These are phyloP conservation scores for Spinus pinus DNA, from an alignment of 2,797 vertebrate species.

Conservation along the genomic window DNA sequence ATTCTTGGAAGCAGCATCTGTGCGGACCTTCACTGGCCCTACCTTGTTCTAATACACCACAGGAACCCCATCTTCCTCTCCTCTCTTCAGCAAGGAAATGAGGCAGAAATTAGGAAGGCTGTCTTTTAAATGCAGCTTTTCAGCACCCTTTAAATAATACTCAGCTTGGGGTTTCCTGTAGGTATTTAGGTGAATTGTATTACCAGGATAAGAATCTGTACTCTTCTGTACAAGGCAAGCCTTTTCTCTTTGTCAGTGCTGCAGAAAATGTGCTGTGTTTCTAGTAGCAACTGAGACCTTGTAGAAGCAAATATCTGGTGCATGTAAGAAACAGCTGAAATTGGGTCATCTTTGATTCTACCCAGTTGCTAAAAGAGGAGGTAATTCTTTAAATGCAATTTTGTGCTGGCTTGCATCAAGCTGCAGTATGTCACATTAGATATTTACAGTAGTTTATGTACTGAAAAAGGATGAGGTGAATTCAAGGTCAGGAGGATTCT, in stretches of 20 bases:
- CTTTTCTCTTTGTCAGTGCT: neutral
- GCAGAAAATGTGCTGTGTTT: neutral
- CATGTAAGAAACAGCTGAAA: neutral
- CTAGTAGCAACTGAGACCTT: neutral
- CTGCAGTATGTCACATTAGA: constrained; percentile 49
- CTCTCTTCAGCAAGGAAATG: neutral
- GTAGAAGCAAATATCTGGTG: constrained; percentile 10
- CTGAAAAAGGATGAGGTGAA: constrained; percentile 64
- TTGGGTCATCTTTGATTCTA: constrained; percentile 4
- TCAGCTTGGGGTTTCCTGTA: neutral
- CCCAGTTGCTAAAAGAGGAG: constrained; percentile 10
- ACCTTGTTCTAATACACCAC: neutral
- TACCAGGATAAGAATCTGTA: neutral
- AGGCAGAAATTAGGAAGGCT: neutral
- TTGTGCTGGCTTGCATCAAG: constrained; percentile 63
- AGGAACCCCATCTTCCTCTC: neutral
- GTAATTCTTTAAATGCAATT: constrained; percentile 38
- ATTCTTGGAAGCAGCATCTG: neutral
- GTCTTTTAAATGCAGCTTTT: neutral
- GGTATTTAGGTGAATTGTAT: neutral
- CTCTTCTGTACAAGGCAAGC: neutral
- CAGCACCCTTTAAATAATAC: neutral
- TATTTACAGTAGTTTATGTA: constrained; percentile 62
- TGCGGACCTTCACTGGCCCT: neutral
- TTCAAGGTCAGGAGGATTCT: constrained; percentile 52